Evolutionary conservation across 1,140 invertebrate species (phyloP), one percentile per base, ranked within the genome.

Genomic region (Holcopasites calliopsidis): DNA sequence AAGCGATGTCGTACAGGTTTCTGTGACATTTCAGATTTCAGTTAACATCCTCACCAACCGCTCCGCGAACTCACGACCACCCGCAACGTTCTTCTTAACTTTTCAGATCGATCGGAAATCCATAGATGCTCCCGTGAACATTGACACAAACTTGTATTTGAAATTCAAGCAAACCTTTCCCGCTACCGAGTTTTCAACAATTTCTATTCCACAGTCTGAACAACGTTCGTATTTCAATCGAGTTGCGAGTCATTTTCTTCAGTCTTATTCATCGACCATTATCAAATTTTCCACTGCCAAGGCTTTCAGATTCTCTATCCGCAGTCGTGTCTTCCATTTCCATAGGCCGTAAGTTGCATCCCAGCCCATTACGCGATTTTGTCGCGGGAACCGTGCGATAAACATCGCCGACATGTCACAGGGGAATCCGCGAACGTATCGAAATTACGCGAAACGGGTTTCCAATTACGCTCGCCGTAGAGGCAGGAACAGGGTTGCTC

Each of bases 381-480:
- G 18, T 35, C 33, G 10, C 33, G 1, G 4, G 18, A n/a, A 33
- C 13, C 28, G 35, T 16, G 38, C 26, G 38, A 52, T 31, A 65
- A 66, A 21, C 44, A 78, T 72, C 70, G 28, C 31, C 40, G 42
- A 35, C 18, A n/a, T n/a, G 21, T 31, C 18, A 52, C 26, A n/a
- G 10, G 64, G 16, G 61, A 61, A 82, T 82, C 74, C 68, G 61
- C 42, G 61, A 62, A 58, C 65, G 50, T 76, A 85, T 84, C 80
- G 71, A 81, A 83, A 82, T 84, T 76, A 77, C 77, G 64, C 58
- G 60, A 80, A 85, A 85, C 80, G 62, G 80, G 75, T 85, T 85
- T 84, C 55, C 80, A 82, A 84, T 85, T 85, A 84, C 72, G 68
- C 33, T 71, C 65, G 47, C 71, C 49, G 55, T 50, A 18, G 35